Evolutionary conservation across 2,888 invertebrate genomes (phyloP).

Genomic region (Laothoe populi): DNA sequence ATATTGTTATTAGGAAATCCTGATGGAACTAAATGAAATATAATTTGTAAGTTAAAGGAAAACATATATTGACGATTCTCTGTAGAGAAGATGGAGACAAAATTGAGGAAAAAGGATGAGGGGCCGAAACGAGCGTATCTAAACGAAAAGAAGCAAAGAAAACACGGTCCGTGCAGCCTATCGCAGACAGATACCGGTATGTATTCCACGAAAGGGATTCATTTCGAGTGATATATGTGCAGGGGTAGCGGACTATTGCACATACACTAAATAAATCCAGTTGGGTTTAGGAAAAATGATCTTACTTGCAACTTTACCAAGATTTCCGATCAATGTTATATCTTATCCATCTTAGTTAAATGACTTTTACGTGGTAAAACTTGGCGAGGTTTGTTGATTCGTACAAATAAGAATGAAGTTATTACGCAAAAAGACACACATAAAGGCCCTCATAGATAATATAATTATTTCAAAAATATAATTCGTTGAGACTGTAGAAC

Average conservation of each 20-base stretch:
- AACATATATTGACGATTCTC: neutral
- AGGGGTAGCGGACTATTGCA: slow-evolving; percentile 36
- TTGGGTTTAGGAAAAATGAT: slow-evolving; percentile 11
- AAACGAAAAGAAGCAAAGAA: slow-evolving; percentile 61
- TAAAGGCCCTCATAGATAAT: no score
- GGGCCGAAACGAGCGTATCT: slow-evolving; percentile 56
- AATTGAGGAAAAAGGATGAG: slow-evolving; percentile 60
- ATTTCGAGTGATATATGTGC: slow-evolving; percentile 60
- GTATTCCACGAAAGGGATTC: slow-evolving; percentile 52
- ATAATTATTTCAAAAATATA: no score
- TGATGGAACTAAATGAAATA: neutral
- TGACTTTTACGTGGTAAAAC: neutral
- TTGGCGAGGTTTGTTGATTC: neutral
- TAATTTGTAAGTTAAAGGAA: neutral
- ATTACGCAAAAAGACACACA: no score
- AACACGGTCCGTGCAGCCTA: slow-evolving; percentile 56
- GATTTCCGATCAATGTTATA: neutral
- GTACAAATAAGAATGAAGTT: no score
- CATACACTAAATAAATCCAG: slow-evolving; percentile 30
- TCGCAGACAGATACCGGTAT: slow-evolving; percentile 58
- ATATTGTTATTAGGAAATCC: neutral
- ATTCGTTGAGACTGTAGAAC: no score
- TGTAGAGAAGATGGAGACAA: slow-evolving; percentile 36
- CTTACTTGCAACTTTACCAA: neutral
- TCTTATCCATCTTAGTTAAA: neutral